A percentile compares a stretch with the other conserved stretches of the same genome.
Conservation (phyloP, 1,140 invertebrate genomes). For the Drosophila baimaii region DNA sequence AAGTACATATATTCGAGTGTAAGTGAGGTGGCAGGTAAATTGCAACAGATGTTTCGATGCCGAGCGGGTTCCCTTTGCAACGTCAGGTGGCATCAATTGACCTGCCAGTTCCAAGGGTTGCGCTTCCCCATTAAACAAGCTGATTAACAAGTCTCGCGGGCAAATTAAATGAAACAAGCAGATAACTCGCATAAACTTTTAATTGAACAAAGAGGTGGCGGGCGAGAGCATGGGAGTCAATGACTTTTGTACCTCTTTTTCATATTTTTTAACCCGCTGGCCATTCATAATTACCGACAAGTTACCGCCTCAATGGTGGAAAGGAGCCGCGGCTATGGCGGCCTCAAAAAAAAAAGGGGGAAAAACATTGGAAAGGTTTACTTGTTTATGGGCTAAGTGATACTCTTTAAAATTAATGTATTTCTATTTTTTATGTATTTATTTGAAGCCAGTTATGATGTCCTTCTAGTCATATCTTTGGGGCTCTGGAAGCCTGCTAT, state of each 20-base stretch:
- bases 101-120: conserved; percentile 26
- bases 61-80: not conserved
- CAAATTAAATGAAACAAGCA: conserved; percentile 69
- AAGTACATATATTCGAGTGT: conserved; percentile 18
- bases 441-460: too few species aligned
- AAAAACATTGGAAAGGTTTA: not conserved
- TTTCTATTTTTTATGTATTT: not conserved
- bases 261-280: conserved; percentile 65
- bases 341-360: conserved; percentile 41
- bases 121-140: conserved; percentile 39
- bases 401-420: conserved; percentile 3
- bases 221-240: conserved; percentile 50
- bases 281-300: conserved; percentile 77
- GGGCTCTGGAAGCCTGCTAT: not conserved
- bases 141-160: conserved; percentile 56
- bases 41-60: conserved; percentile 33
- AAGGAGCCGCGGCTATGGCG: conserved; percentile 41
- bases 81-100: conserved; percentile 36
- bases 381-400: not conserved
- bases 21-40: conserved; percentile 25
- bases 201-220: conserved; percentile 63
- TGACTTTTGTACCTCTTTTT: conserved; percentile 65
- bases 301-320: conserved; percentile 34
- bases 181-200: conserved; percentile 70
- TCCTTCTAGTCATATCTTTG: too few species aligned